A percentile compares a stretch with the other conserved stretches of the same genome.
Evolutionary conservation across 2,797 vertebrate genomes (phyloP).

Genomic region (Brotula barbata): DNA sequence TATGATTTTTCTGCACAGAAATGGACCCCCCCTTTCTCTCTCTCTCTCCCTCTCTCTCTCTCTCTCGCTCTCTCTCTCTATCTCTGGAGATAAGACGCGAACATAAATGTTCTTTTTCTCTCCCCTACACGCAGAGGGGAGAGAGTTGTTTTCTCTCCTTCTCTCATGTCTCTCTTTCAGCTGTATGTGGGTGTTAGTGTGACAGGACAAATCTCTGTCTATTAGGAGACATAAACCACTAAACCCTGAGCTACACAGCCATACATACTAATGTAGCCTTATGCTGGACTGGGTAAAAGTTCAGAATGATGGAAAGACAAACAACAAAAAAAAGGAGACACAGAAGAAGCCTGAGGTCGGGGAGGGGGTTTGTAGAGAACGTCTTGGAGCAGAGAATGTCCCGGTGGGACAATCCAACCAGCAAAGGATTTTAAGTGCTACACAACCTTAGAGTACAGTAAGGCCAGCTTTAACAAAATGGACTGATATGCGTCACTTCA

Average conservation of each 20-base stretch:
- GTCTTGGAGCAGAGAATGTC: constrained; percentile 44
- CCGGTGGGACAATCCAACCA: constrained; percentile 49
- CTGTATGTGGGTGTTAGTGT: constrained; percentile 72
- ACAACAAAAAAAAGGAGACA: constrained; percentile 30
- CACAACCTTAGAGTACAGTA: constrained; percentile 53
- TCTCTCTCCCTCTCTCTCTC: too few relatives aligned
- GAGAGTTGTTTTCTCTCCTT: constrained; percentile 44
- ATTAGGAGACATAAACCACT: constrained; percentile 78
- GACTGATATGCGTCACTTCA: constrained; percentile 40
- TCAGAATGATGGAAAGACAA: constrained; percentile 47
- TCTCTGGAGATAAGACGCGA: constrained; percentile 58
- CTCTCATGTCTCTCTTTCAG: constrained; percentile 41
- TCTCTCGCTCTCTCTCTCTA: too few relatives aligned
- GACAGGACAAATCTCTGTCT: constrained; percentile 77
- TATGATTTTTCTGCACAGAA: constrained; percentile 63
- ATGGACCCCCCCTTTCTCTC: too few relatives aligned
- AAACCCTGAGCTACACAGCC: constrained; percentile 69
- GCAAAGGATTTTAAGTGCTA: constrained; percentile 58
- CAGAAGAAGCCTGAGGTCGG: constrained; percentile 14
- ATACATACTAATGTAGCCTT: constrained; percentile 73
- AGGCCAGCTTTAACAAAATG: constrained; percentile 58
- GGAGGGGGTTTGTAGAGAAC: constrained; percentile 51
- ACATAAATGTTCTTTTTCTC: constrained; percentile 58
- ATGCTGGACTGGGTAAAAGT: constrained; percentile 51
- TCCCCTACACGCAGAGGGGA: constrained; percentile 29